Evolutionary conservation across 2,888 invertebrate genomes (phyloP).

Genomic region (Drosophila parthenogenetica): DNA sequence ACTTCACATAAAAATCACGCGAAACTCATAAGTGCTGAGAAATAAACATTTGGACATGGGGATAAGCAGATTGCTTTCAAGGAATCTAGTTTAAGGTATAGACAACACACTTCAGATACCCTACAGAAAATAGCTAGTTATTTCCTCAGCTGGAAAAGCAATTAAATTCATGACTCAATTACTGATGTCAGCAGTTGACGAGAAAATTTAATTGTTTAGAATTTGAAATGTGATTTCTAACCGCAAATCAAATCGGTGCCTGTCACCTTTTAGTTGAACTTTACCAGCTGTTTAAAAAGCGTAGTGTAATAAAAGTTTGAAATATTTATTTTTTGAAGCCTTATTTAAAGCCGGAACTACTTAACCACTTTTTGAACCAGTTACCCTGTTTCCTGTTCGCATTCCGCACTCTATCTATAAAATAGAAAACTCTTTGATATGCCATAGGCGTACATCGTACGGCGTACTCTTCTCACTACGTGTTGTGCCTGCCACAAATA

Average conservation of each 20-base stretch:
- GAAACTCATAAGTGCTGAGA: slow-evolving; percentile 55
- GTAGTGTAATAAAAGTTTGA: neutral
- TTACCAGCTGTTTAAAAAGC: neutral
- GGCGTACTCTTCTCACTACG: slow-evolving; percentile 39
- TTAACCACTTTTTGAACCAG: slow-evolving; percentile 1
- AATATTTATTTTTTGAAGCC: neutral
- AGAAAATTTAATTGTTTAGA: slow-evolving; percentile 10
- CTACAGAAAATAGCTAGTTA: neutral
- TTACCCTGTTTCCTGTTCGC: slow-evolving; percentile 1
- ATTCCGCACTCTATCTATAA: slow-evolving; percentile 2
- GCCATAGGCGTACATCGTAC: slow-evolving; percentile 48
- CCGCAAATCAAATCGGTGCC: slow-evolving; percentile 14
- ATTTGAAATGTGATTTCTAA: slow-evolving; percentile 8
- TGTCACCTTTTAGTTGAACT: slow-evolving; percentile 2
- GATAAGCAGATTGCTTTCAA: slow-evolving; percentile 52
- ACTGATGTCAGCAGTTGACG: slow-evolving; percentile 31
- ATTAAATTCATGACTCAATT: slow-evolving; percentile 40
- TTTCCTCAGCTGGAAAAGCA: slow-evolving; percentile 3
- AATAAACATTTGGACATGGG: slow-evolving; percentile 65
- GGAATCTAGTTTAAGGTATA: neutral
- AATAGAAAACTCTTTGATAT: slow-evolving; percentile 70
- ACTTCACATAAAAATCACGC: slow-evolving; percentile 52
- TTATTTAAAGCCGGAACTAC: slow-evolving; percentile 24
- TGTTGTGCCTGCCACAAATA: slow-evolving; percentile 54
- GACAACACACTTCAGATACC: neutral